phyloP scores from a whole-genome alignment of 2,797 vertebrate genomes.

The Paramormyrops hopkinsi region DNA sequence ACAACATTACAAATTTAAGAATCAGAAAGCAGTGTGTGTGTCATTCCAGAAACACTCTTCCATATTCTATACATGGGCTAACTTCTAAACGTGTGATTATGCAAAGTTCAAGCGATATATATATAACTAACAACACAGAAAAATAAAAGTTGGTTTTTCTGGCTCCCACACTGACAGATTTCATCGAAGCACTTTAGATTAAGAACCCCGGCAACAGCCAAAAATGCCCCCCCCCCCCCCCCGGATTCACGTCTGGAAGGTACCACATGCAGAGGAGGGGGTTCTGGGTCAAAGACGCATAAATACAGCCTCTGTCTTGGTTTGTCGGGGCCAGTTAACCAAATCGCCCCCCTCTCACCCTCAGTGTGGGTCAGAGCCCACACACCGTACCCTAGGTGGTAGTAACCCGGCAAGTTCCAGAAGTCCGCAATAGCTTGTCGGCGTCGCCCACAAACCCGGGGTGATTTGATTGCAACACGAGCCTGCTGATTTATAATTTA shows the following conservation, averaged over 20 bases:
- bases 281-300: background rate
- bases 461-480: slow-evolving; percentile 42
- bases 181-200: too few relatives aligned
- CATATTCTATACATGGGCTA: too few relatives aligned
- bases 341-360: slow-evolving; percentile 6
- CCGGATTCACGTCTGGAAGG: background rate
- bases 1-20: background rate
- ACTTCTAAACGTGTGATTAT: too few relatives aligned
- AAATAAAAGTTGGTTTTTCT: too few relatives aligned
- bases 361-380: slow-evolving; percentile 22
- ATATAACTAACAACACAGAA: too few relatives aligned
- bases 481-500: slow-evolving; percentile 62
- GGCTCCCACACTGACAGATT: too few relatives aligned
- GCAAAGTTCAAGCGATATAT: too few relatives aligned
- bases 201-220: too few relatives aligned
- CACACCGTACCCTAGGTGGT: slow-evolving; percentile 31
- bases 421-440: slow-evolving; percentile 36
- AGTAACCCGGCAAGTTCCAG: slow-evolving; percentile 38
- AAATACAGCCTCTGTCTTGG: background rate
- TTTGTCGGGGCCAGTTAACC: slow-evolving; percentile 30
- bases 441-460: slow-evolving; percentile 43
- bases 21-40: background rate
- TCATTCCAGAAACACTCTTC: too few relatives aligned
- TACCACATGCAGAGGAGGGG: background rate
- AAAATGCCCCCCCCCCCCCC: too few relatives aligned